Base-by-base conservation (phyloP, 2,113 vertebrate genomes). In the Lagopus muta region DNA sequence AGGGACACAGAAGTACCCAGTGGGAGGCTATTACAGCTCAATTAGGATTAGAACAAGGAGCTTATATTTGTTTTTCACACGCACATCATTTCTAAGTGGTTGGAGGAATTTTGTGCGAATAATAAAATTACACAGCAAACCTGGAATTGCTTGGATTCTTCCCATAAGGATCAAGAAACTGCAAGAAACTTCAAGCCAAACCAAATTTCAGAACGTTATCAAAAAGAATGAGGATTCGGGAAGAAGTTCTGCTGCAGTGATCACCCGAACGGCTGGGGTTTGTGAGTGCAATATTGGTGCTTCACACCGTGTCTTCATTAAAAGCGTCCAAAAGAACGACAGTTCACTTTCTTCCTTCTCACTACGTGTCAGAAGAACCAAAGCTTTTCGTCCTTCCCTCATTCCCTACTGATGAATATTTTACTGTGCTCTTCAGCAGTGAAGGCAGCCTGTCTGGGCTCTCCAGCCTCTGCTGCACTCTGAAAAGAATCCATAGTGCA, bases 21-120 rank as follows among this genome's bases (percentile, higher is more conserved):
- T 86, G 86, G 88, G 92, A 93, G 82, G 82, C 76, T 43, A 91
- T 75, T 93, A 93, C 89, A 91, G 38, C 81, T 94, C 87, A 91
- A 82, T 93, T 93, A 92, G 84, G 81, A 95, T 96, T 94, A 93
- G 62, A 91, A 89, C 50, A 1, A 79, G 52, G 73, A 82, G 54
- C 77, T 79, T 86, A 69, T 76, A 43, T 90, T 95, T 96, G 71
- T 70, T 94, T 92, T 85, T 58, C 45, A 40, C 34, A 76, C 45
- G 76, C 86, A 84, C 57, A 78, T 61, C 55, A 83, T 55, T 94
- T 42, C 3, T 38, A 79, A 95, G 47, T 32, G 36, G 54, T 67
- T 89, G 74, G 79, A 91, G n/a, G 54, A 90, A 61, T 70, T 90
- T 70, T 47, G 54, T 76, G 50, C 28, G 73, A 94, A 82, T 82